A percentile compares a stretch with the other conserved stretches of the same genome.
phyloP scores from a whole-genome alignment of 2,888 invertebrate genomes.

The Ceramica pisi region DNA sequence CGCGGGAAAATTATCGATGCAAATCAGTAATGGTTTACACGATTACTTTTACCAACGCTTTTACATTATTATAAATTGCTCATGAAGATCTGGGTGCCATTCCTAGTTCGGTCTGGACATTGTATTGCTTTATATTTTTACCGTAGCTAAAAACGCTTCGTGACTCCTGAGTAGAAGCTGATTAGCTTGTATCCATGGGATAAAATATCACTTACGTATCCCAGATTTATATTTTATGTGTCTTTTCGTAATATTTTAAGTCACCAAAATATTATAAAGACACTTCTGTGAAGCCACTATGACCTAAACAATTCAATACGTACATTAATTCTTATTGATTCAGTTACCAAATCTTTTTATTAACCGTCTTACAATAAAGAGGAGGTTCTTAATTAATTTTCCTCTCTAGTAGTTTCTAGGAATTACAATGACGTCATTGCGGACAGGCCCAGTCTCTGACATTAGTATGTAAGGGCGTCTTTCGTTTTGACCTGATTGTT shows the following conservation, averaged over 20 bases:
- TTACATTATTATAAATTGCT: too few species aligned
- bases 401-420: constrained; percentile 34
- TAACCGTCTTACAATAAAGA: too few species aligned
- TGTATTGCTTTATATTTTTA: neutral
- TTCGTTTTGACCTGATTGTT: constrained; percentile 76
- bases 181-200: neutral
- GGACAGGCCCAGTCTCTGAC: constrained; percentile 33
- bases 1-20: constrained; percentile 3
- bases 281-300: neutral
- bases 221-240: neutral
- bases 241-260: neutral
- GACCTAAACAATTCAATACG: neutral
- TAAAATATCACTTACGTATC: neutral
- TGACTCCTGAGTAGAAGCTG: neutral
- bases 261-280: neutral
- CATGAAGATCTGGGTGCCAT: neutral
- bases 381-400: neutral
- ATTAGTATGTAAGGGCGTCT: constrained; percentile 73
- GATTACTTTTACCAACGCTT: neutral
- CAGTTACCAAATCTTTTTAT: neutral
- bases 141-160: too few species aligned
- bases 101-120: neutral
- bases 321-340: neutral
- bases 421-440: constrained; percentile 51
- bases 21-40: neutral